Evolutionary conservation across 1,140 invertebrate species (phyloP), one percentile per base, ranked within the genome.

Genomic region (Drosophila eugracilis): DNA sequence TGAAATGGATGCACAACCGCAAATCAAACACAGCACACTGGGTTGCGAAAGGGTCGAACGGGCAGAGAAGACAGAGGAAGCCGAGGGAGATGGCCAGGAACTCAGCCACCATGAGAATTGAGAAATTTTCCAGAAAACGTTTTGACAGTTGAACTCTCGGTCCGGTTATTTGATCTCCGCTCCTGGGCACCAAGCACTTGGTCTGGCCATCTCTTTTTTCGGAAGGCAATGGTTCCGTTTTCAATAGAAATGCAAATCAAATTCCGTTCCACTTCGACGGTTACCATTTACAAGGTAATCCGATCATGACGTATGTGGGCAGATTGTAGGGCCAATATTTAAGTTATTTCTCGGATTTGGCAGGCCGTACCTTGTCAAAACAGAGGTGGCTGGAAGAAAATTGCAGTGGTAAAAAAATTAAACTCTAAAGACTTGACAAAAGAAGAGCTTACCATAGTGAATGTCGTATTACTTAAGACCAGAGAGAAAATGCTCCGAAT

Each of bases 1-100:
- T 78, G 81, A 62, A 86, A 81, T 88, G 81, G 74, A 88, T 86
- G 78, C 77, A 81, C 81, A 86, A 88, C 81, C 81, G 83, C 81
- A 86, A 86, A 81, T 86, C 81, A 86, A 88, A 86, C 67, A 88
- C 83, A 86, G 71, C 59, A 74, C 15, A n/a, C 32, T 39, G 36
- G 44, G 26, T 7, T 21, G 21, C 17, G 28, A 48, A 21, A 26
- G 6, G 42, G 12, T 26, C 9, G 26, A 4, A 9, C 14, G 4
- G 10, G 26, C 24, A 10, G 19, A 14, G 21, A 10, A 32, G 10
- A 21, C 24, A 10, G 19, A 14, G 21, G n/a, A 32, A 19, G 26
- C 30, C 30, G 17, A 15, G 7, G 37, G n/a, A n/a, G n/a, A n/a
- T n/a, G n/a, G 22, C 7, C 14, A 4, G 55, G 2, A 30, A 10